Base-by-base conservation (phyloP, 2,113 vertebrate species). In the Enhydra lutris region DNA sequence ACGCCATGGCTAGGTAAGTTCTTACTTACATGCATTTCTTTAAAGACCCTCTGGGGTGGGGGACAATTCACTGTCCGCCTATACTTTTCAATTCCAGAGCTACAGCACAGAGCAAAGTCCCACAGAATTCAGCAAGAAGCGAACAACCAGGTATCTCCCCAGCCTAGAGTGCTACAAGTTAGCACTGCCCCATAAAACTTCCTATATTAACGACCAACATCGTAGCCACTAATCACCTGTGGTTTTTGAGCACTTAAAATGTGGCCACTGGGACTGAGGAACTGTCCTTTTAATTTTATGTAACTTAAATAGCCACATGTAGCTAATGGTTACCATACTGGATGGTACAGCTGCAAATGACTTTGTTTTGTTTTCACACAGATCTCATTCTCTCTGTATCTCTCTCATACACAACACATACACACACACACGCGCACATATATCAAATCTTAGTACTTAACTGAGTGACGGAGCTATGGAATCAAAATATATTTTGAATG, bases 241-340 rank as follows among this genome's bases (percentile, higher is more conserved):
- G 9, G n/a, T 21, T 84, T 82, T 50, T 71, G 23, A 91, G 57
- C 42, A 94, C 61, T 96, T 87, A 94, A 95, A 93, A 71, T 80
- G 39, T 57, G 26, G 69, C 76, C 88, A 36, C 23, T 92, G 15
- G 89, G 52, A 61, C 3, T 74, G 47, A 93, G 39, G 13, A 87
- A 91, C 31, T 91, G n/a, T 86, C 86, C n/a, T 93, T 90, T 89
- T 34, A 50, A 71, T 83, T 90, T 84, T 71, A 80, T 65, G 55
- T 95, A 80, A 39, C 34, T 80, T 97, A 84, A 96, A 92, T 9
- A 89, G 12, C 52, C 50, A 92, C n/a, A 39, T 20, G 12, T 55
- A 76, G 21, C 7, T 69, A 73, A 23, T 36, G 39, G 42, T 69
- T 89, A 85, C 36, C 23, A 21, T 55, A 61, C 1, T 74, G 24